Evolutionary conservation across 1,140 invertebrate genomes (phyloP).

Genomic region (Ips typographus): DNA sequence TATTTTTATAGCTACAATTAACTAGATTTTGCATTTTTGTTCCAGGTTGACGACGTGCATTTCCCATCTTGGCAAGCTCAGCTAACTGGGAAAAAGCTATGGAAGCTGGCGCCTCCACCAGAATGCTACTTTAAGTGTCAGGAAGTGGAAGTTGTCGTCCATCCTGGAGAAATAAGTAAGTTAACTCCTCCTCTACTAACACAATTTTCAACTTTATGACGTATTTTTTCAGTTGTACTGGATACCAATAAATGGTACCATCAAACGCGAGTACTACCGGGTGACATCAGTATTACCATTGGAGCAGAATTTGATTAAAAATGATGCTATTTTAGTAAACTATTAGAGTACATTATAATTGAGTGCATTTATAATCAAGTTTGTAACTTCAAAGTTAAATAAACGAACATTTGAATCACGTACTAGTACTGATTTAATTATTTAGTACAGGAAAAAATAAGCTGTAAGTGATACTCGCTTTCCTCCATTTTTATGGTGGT

Average conservation of each 20-base stretch:
- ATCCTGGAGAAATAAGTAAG: slow-evolving; percentile 89
- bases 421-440: no score
- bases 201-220: background rate
- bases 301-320: slow-evolving; percentile 90
- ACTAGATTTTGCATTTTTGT: no score
- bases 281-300: slow-evolving; percentile 91
- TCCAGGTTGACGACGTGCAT: slow-evolving; percentile 85
- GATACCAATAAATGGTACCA: slow-evolving; percentile 97
- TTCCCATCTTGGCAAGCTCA: slow-evolving; percentile 95
- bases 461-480: no score
- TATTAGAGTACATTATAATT: no score
- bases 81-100: slow-evolving; percentile 79
- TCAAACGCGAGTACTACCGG: slow-evolving; percentile 80
- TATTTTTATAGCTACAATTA: no score
- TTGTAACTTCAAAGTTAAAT: no score
- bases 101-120: slow-evolving; percentile 83
- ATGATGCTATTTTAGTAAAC: no score
- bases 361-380: no score
- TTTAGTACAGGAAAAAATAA: no score
- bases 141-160: slow-evolving; percentile 68
- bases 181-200: slow-evolving; percentile 31
- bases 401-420: no score
- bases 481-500: no score
- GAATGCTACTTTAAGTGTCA: slow-evolving; percentile 82
- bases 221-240: slow-evolving; percentile 72